These are phyloP conservation scores for Zonotrichia leucophrys DNA, from an alignment of 2,113 vertebrate genomes.

Conservation along the genomic window DNA sequence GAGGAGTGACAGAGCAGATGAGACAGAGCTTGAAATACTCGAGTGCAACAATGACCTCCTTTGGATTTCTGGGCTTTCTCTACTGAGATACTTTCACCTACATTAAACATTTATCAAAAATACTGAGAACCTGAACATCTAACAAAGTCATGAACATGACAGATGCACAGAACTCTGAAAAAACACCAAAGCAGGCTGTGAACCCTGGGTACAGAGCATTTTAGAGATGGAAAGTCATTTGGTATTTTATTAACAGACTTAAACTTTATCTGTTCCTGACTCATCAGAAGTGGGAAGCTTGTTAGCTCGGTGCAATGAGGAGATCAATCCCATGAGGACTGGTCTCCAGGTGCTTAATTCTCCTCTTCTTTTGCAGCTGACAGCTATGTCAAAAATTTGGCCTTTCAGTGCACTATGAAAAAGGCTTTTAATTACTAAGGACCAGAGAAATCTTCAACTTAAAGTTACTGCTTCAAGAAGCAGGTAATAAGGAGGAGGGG, in stretches of 20 bases:
- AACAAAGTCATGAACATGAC: neutral
- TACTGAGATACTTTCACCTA: neutral
- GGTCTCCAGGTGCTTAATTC: constrained; percentile 9
- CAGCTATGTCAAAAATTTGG: neutral
- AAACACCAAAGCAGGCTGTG: neutral
- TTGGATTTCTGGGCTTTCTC: neutral
- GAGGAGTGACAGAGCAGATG: neutral
- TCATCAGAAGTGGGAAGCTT: constrained; percentile 18
- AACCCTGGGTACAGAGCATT: neutral
- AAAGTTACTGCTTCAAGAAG: neutral
- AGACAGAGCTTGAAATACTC: neutral
- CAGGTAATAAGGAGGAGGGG: neutral
- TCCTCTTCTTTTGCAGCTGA: neutral
- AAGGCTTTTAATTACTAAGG: neutral
- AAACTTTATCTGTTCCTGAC: constrained; percentile 11
- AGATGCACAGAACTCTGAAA: neutral
- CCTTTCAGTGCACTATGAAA: neutral
- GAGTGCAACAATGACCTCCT: neutral
- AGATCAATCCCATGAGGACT: neutral
- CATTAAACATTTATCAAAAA: neutral
- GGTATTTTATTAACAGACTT: neutral
- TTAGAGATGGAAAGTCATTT: neutral
- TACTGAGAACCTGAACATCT: neutral
- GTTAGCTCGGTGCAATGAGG: neutral
- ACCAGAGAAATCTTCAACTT: neutral